A percentile compares a stretch with the other conserved stretches of the same genome.
These are phyloP conservation scores for Valencia hispanica DNA, from an alignment of 2,797 vertebrate species.

Conservation along the genomic window DNA sequence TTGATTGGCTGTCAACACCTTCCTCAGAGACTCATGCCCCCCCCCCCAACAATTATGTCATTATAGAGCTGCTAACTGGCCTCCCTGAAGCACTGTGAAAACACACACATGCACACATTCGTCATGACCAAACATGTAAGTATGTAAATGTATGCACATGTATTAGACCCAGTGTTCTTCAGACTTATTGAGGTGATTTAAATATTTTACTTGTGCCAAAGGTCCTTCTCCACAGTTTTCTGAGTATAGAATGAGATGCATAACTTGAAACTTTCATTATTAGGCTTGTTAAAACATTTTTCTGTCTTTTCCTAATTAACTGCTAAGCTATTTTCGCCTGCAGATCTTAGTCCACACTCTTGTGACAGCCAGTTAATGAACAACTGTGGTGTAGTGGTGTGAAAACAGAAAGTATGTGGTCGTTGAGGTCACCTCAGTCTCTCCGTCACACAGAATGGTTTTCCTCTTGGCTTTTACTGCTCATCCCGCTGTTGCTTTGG, in stretches of 20 bases:
- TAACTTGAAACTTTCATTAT: slow-evolving; percentile 18
- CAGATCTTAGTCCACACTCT: slow-evolving; percentile 28
- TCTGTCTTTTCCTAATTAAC: slow-evolving; percentile 8
- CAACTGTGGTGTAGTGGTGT: slow-evolving; percentile 26
- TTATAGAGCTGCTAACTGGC: slow-evolving; percentile 22
- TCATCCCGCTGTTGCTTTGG: slow-evolving; percentile 14
- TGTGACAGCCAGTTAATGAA: slow-evolving; percentile 49
- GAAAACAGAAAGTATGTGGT: slow-evolving; percentile 36
- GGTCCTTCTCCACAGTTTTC: background rate
- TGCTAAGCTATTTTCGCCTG: slow-evolving; percentile 14
- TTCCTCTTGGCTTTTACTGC: slow-evolving; percentile 20
- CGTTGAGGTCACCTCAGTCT: slow-evolving; percentile 29
- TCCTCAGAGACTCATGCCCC: slow-evolving; percentile 32
- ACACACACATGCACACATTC: slow-evolving; percentile 6
- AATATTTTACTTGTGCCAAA: background rate
- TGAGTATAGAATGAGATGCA: background rate
- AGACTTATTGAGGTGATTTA: slow-evolving; percentile 9
- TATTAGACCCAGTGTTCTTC: slow-evolving; percentile 11
- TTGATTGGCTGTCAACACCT: slow-evolving; percentile 64
- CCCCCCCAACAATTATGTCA: slow-evolving; percentile 32
- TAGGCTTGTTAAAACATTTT: background rate
- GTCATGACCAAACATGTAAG: background rate
- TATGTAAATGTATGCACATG: slow-evolving; percentile 9
- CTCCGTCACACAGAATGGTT: background rate
- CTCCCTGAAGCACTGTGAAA: slow-evolving; percentile 21